Conservation (phyloP, 2,888 invertebrate species). For the Agonopterix subpropinquella region DNA sequence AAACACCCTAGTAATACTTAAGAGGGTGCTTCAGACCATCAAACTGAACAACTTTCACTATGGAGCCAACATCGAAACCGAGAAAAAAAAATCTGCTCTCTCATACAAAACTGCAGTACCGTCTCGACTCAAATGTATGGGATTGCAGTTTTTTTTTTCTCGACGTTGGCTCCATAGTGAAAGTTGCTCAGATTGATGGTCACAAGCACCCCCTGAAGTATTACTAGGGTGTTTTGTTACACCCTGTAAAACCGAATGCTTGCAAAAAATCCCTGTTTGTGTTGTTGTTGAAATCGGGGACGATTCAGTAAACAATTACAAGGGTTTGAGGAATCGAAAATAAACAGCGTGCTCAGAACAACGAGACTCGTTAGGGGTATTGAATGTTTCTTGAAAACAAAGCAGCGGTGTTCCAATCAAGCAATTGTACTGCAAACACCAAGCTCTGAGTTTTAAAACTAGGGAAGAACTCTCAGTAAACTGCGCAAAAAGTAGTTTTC, state of each 20-base stretch:
- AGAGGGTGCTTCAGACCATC: no score
- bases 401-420: constrained; percentile 33
- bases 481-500: neutral
- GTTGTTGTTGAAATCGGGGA: constrained; percentile 32
- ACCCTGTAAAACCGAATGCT: constrained; percentile 17
- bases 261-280: constrained; percentile 40
- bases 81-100: no score
- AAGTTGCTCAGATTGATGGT: no score
- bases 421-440: constrained; percentile 29
- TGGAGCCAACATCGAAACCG: no score
- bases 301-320: constrained; percentile 42
- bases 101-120: no score
- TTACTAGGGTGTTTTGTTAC: no score
- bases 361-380: constrained; percentile 39
- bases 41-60: no score
- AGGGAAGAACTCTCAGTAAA: neutral
- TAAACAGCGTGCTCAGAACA: constrained; percentile 29
- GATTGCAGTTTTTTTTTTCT: no score
- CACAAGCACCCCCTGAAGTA: no score
- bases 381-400: constrained; percentile 45
- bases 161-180: no score
- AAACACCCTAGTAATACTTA: no score
- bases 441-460: neutral
- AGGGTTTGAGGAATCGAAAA: constrained; percentile 24
- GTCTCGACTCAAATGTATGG: no score